Evolutionary conservation across 2,888 invertebrate species (phyloP).

Genomic region (Trichopoda pennipes): DNA sequence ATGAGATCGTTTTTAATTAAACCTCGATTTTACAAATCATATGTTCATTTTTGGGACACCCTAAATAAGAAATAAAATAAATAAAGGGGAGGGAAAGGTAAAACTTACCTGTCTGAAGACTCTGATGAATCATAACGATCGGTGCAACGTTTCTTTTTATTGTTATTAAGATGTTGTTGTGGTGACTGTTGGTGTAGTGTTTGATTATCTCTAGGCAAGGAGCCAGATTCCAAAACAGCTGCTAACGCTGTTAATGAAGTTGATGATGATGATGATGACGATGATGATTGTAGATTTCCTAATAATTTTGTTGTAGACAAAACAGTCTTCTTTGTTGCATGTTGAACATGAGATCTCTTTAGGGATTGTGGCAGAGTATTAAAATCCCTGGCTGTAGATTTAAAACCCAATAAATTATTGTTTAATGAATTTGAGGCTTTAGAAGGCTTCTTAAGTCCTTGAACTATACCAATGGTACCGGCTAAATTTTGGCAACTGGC

Average conservation of each 20-base stretch:
- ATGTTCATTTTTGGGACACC: too few relatives aligned
- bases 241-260: conserved; percentile 38
- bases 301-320: conserved; percentile 53
- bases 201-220: conserved; percentile 30
- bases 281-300: conserved; percentile 41
- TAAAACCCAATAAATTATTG: conserved; percentile 38
- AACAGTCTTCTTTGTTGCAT: conserved; percentile 58
- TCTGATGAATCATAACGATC: conserved; percentile 96
- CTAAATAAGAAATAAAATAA: too few relatives aligned
- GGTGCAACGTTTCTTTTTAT: conserved; percentile 90
- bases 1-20: too few relatives aligned
- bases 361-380: conserved; percentile 40
- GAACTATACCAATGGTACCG: conserved; percentile 25
- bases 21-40: too few relatives aligned
- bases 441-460: conserved; percentile 43
- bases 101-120: conserved; percentile 93
- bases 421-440: not conserved
- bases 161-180: conserved; percentile 39
- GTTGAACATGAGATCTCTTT: conserved; percentile 63
- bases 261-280: conserved; percentile 27
- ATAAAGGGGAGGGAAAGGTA: not conserved
- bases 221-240: conserved; percentile 32
- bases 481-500: conserved; percentile 22
- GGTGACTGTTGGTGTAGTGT: conserved; percentile 43
- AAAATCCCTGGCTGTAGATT: conserved; percentile 41